Conservation (phyloP, 2,888 invertebrate species). For the Baccha elongata region DNA sequence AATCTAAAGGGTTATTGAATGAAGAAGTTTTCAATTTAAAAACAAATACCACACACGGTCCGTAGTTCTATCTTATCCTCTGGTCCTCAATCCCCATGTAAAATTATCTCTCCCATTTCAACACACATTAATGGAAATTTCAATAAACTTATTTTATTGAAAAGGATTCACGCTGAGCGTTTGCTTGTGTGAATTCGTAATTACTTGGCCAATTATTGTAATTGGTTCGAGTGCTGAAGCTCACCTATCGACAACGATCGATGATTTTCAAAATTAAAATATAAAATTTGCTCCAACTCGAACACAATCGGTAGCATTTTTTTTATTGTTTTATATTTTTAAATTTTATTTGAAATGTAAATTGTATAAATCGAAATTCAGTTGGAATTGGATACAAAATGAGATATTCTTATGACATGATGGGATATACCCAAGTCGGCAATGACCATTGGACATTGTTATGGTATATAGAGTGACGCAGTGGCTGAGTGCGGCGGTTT, state of each 20-base stretch:
- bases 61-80: no score
- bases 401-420: conserved; percentile 10
- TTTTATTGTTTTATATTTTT: neutral
- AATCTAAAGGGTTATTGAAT: conserved; percentile 23
- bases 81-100: neutral
- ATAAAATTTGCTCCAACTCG: no score
- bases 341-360: conserved; percentile 15
- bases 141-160: neutral
- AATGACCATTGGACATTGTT: neutral
- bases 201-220: conserved; percentile 58
- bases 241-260: conserved; percentile 34
- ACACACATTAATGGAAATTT: neutral
- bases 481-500: neutral
- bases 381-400: conserved; percentile 11
- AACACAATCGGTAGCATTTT: no score
- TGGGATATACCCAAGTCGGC: neutral
- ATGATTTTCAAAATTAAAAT: conserved; percentile 46
- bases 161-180: neutral
- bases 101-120: neutral
- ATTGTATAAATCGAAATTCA: conserved; percentile 5
- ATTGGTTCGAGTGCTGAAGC: conserved; percentile 45
- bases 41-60: neutral
- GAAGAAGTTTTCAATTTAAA: neutral
- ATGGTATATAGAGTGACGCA: neutral
- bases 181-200: conserved; percentile 33